phyloP scores from a whole-genome alignment of 2,888 invertebrate genomes.

The Melinaea marsaeus region DNA sequence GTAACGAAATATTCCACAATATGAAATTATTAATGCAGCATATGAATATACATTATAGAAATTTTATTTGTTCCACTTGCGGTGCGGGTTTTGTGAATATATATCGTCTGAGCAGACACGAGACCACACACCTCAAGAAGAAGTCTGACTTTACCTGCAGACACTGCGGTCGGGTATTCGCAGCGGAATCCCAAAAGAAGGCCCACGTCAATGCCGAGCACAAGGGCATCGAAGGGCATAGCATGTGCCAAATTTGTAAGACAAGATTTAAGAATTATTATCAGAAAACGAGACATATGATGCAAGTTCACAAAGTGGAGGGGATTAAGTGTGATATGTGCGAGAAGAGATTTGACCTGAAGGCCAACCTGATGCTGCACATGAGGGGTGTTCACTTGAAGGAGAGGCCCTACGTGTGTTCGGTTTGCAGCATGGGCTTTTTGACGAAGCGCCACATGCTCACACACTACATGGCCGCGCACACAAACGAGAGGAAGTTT shows the following conservation, averaged over 20 bases:
- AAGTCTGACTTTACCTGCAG: slow-evolving; percentile 61
- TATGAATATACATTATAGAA: slow-evolving; percentile 68
- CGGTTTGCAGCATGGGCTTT: slow-evolving; percentile 68
- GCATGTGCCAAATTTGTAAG: slow-evolving; percentile 69
- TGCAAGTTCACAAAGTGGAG: slow-evolving; percentile 64
- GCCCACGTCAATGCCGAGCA: slow-evolving; percentile 67
- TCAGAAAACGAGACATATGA: slow-evolving; percentile 69
- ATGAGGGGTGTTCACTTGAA: slow-evolving; percentile 67
- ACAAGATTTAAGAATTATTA: slow-evolving; percentile 70
- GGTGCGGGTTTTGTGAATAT: slow-evolving; percentile 69
- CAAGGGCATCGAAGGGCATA: slow-evolving; percentile 66
- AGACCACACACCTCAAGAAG: slow-evolving; percentile 63
- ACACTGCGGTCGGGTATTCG: slow-evolving; percentile 61
- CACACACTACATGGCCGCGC: slow-evolving; percentile 70
- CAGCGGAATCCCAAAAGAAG: slow-evolving; percentile 64
- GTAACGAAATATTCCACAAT: slow-evolving; percentile 60
- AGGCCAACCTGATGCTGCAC: slow-evolving; percentile 62
- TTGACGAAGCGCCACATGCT: slow-evolving; percentile 69
- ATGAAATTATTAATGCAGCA: slow-evolving; percentile 69
- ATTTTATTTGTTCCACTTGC: slow-evolving; percentile 68
- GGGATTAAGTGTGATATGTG: slow-evolving; percentile 67
- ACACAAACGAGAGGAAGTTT: slow-evolving; percentile 73
- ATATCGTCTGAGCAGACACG: slow-evolving; percentile 61
- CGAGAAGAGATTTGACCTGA: slow-evolving; percentile 67
- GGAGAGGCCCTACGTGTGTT: slow-evolving; percentile 66